A percentile compares a stretch with the other conserved stretches of the same genome.
These are phyloP conservation scores for Dryobates pubescens DNA, from an alignment of 2,797 vertebrate genomes.

Conservation along the genomic window DNA sequence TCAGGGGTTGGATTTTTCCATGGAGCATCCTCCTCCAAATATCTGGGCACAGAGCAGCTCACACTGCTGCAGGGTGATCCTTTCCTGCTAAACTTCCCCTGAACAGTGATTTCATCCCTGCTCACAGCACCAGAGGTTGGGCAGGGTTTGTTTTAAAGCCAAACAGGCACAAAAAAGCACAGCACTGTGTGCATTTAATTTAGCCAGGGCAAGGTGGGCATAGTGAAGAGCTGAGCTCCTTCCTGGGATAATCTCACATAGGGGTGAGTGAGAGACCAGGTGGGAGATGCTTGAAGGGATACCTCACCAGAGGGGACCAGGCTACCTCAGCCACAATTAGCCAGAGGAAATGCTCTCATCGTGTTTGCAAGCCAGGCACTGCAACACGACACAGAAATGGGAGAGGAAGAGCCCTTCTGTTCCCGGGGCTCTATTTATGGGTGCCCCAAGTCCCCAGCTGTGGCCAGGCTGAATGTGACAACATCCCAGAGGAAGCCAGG, in stretches of 20 bases:
- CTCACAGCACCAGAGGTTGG: background rate
- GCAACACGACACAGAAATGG: background rate
- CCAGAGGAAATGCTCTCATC: constrained; percentile 69
- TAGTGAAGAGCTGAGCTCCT: background rate
- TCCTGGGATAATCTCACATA: background rate
- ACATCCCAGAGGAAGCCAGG: constrained; percentile 59
- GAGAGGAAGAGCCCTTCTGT: constrained; percentile 62
- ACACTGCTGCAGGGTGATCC: background rate
- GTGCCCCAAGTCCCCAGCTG: constrained; percentile 39
- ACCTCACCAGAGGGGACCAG: background rate
- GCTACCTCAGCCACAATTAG: constrained; percentile 2
- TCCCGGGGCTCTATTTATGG: constrained; percentile 58
- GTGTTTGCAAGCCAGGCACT: background rate
- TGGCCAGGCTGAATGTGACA: background rate
- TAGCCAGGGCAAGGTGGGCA: background rate
- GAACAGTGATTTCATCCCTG: background rate
- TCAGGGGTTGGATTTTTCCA: background rate
- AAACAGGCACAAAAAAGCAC: rapidly evolving
- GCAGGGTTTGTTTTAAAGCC: background rate
- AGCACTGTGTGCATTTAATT: background rate
- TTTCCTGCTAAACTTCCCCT: background rate
- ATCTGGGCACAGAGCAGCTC: background rate
- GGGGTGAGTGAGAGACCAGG: rapidly evolving
- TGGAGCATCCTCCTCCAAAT: background rate
- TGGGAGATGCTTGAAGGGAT: background rate